These are phyloP conservation scores for Xiphophorus hellerii DNA, from an alignment of 2,113 vertebrate genomes.

Conservation along the genomic window DNA sequence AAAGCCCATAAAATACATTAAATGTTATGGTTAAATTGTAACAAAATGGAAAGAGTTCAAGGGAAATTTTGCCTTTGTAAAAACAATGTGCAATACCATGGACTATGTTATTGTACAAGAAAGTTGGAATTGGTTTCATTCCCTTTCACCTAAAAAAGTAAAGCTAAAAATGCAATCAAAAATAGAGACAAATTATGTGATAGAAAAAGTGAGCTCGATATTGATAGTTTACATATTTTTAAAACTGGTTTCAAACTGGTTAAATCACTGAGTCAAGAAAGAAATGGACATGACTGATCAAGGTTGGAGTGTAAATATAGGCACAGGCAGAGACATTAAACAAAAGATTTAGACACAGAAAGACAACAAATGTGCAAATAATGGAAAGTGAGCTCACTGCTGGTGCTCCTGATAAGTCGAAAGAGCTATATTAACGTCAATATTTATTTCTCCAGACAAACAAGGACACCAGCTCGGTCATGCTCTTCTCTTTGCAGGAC, in stretches of 20 bases:
- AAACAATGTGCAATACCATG: neutral
- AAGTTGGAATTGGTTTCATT: too few relatives aligned
- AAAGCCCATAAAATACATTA: neutral
- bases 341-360: conserved; percentile 19
- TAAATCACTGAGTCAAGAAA: conserved; percentile 23
- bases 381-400: conserved; percentile 37
- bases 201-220: neutral
- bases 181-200: too few relatives aligned
- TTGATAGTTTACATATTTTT: neutral
- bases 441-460: conserved; percentile 53
- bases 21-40: neutral
- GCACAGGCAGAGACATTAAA: conserved; percentile 17
- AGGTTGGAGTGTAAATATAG: conserved; percentile 44
- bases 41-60: neutral
- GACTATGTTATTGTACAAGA: too few relatives aligned
- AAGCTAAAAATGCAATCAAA: too few relatives aligned
- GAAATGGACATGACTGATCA: conserved; percentile 12
- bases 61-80: neutral
- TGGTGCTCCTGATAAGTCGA: conserved; percentile 67
- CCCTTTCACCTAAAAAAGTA: too few relatives aligned
- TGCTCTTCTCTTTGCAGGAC: conserved; percentile 29
- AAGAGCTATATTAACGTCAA: conserved; percentile 44
- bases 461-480: conserved; percentile 51
- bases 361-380: conserved; percentile 44
- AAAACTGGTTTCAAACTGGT: neutral